These are phyloP conservation scores for Eleginops maclovinus DNA, from an alignment of 2,113 vertebrate species.

Conservation along the genomic window DNA sequence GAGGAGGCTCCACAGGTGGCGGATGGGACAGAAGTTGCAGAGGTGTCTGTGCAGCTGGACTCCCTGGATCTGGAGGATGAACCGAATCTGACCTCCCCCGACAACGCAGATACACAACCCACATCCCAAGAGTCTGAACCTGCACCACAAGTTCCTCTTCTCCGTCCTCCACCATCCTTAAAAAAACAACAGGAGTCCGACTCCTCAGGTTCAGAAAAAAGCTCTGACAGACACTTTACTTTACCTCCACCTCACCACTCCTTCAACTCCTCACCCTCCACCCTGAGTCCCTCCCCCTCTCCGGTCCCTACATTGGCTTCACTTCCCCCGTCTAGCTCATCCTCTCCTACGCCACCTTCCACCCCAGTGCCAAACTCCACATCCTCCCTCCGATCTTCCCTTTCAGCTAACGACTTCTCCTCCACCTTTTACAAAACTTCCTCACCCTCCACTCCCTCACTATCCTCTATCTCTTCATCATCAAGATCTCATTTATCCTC, in stretches of 20 bases:
- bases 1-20: conserved; percentile 71
- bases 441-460: conserved; percentile 67
- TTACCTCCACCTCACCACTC: conserved; percentile 25
- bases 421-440: conserved; percentile 54
- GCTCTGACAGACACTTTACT: conserved; percentile 62
- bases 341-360: conserved; percentile 37
- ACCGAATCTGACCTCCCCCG: neutral
- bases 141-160: conserved; percentile 19
- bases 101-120: conserved; percentile 12
- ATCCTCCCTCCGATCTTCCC: conserved; percentile 26
- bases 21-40: conserved; percentile 64
- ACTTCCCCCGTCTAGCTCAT: neutral
- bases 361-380: conserved; percentile 35
- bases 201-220: conserved; percentile 76
- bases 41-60: conserved; percentile 86
- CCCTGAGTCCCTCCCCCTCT: conserved; percentile 84
- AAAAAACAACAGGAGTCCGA: conserved; percentile 65
- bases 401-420: conserved; percentile 38
- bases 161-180: conserved; percentile 46
- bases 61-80: conserved; percentile 81
- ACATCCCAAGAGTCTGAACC: conserved; percentile 38
- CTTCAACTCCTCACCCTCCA: conserved; percentile 57
- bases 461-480: conserved; percentile 51
- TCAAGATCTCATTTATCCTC: conserved; percentile 66
- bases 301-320: conserved; percentile 58